Evolutionary conservation across 2,113 vertebrate genomes (phyloP).

Genomic region (Epinephelus moara): DNA sequence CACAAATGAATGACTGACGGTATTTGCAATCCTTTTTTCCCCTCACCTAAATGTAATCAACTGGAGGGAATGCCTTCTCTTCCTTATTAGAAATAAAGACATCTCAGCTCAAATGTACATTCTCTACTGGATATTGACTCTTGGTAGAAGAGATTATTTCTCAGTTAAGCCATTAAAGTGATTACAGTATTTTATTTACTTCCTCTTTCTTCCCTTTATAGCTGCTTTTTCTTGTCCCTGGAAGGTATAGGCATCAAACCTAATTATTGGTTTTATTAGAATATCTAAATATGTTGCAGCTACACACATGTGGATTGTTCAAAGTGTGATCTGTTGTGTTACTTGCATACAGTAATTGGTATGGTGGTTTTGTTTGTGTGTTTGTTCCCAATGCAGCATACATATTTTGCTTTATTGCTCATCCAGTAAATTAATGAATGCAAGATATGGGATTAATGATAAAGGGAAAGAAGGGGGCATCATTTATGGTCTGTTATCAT

Average conservation of each 20-base stretch:
- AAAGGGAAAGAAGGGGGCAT: too few relatives aligned
- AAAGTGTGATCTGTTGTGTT: background rate
- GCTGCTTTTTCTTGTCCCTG: slow-evolving; percentile 11
- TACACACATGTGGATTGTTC: background rate
- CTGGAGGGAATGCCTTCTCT: background rate
- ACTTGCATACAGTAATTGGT: background rate
- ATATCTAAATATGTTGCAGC: background rate
- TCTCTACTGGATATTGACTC: slow-evolving; percentile 26
- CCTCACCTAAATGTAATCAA: slow-evolving; percentile 1
- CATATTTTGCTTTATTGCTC: background rate
- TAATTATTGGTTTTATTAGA: slow-evolving; percentile 22
- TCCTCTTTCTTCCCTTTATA: background rate
- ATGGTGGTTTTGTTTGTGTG: background rate
- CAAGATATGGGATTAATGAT: too few relatives aligned
- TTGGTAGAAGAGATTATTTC: slow-evolving; percentile 6
- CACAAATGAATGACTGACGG: background rate
- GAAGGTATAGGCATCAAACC: slow-evolving; percentile 11
- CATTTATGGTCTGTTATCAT: too few relatives aligned
- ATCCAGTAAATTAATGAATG: background rate
- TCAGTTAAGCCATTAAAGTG: slow-evolving; percentile 26
- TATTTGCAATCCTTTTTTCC: background rate
- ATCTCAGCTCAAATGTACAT: slow-evolving; percentile 8
- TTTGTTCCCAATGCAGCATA: background rate
- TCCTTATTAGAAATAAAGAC: background rate
- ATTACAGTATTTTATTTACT: slow-evolving; percentile 6